Percentiles rank a stretch among this genome's conserved stretches.
Conservation (phyloP, 2,113 vertebrate species). For the Gyps fulvus region DNA sequence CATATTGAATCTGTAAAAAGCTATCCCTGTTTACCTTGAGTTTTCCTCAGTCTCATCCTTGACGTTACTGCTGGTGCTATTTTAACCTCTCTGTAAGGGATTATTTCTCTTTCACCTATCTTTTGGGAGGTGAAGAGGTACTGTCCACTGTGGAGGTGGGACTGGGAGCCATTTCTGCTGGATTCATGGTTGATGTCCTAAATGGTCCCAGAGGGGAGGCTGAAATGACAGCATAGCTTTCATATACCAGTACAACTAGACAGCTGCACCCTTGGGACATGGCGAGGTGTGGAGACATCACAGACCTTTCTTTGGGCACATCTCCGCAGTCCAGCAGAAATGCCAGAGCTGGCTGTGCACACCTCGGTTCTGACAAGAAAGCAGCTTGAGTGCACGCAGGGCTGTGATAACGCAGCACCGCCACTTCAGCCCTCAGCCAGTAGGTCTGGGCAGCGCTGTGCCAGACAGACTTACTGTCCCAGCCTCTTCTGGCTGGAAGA, state of each 20-base stretch:
- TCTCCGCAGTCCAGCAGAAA: not conserved
- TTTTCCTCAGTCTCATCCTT: not conserved
- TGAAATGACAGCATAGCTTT: not conserved
- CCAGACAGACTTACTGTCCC: too few species aligned
- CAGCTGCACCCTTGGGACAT: not conserved
- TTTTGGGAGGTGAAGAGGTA: not conserved
- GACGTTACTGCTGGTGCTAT: not conserved
- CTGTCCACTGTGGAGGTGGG: not conserved
- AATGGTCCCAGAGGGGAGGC: not conserved
- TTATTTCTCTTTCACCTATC: not conserved
- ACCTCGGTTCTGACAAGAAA: not conserved
- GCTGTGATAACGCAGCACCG: not conserved
- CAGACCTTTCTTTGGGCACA: not conserved
- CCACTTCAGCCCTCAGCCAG: not conserved
- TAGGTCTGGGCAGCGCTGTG: not conserved
- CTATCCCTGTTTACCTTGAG: not conserved
- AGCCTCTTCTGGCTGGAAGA: not conserved
- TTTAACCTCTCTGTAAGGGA: not conserved
- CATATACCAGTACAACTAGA: not conserved
- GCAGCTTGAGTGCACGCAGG: not conserved
- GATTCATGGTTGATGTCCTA: not conserved
- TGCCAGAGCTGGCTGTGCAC: not conserved
- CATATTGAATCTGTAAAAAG: not conserved
- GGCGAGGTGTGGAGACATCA: not conserved
- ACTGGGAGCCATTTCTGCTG: not conserved